Conservation (phyloP, 2,113 vertebrate genomes). For the Herpailurus yagouaroundi region DNA sequence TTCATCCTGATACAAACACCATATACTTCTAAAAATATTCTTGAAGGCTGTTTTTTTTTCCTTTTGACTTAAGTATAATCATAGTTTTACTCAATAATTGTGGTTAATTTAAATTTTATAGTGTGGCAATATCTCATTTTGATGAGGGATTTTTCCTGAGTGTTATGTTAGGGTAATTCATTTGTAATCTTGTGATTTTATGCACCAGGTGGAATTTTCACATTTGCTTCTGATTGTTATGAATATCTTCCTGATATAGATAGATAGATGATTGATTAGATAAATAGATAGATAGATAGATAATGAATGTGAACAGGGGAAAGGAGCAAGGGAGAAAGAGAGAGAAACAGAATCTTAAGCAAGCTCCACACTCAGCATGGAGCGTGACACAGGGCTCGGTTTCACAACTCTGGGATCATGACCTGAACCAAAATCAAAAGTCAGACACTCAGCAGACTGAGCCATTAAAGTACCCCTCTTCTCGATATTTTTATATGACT, state of each 20-base stretch:
- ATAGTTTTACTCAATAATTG: constrained; percentile 59
- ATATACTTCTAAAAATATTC: constrained; percentile 23
- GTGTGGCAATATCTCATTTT: constrained; percentile 60
- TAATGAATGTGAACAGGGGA: too few relatives aligned
- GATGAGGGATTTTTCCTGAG: constrained; percentile 68
- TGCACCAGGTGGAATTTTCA: constrained; percentile 75
- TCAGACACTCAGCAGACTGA: too few relatives aligned
- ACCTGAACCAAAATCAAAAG: too few relatives aligned
- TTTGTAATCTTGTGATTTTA: constrained; percentile 71
- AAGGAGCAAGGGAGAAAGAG: too few relatives aligned
- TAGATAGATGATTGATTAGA: too few relatives aligned
- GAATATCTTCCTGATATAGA: constrained; percentile 38
- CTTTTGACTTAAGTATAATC: constrained; percentile 38
- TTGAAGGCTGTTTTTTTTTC: not conserved
- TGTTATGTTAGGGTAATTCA: constrained; percentile 64
- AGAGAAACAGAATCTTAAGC: too few relatives aligned
- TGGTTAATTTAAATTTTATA: constrained; percentile 69
- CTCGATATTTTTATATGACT: constrained; percentile 50
- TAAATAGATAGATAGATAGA: too few relatives aligned
- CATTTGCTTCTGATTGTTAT: constrained; percentile 63
- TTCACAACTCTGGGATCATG: too few relatives aligned
- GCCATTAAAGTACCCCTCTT: not conserved
- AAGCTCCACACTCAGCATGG: too few relatives aligned
- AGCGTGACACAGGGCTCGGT: too few relatives aligned
- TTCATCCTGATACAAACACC: not conserved